phyloP scores from a whole-genome alignment of 2,113 vertebrate genomes.

The Takifugu bimaculatus region DNA sequence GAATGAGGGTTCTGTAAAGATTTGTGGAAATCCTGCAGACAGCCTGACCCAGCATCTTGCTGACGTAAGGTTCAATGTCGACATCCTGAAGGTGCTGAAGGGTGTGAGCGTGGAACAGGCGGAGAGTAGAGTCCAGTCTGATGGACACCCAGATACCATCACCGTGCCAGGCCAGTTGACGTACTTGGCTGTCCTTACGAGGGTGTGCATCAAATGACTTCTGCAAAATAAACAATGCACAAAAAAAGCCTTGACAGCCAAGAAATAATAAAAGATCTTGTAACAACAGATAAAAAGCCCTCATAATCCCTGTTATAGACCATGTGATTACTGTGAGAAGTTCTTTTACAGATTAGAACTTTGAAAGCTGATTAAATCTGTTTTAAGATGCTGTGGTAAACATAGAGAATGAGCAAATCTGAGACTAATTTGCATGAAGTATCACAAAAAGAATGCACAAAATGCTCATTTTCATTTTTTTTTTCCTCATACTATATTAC shows the following conservation, averaged over 20 bases:
- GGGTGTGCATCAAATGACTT: conserved; percentile 96
- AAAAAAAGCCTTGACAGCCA: not conserved
- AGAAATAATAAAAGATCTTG: not conserved
- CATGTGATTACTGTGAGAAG: too few species aligned
- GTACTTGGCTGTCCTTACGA: conserved; percentile 93
- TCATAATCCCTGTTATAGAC: too few species aligned
- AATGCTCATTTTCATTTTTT: too few species aligned
- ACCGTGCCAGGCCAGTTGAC: conserved; percentile 95
- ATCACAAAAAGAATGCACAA: not conserved
- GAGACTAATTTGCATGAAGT: too few species aligned
- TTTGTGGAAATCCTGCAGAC: not conserved
- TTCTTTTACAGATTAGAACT: too few species aligned
- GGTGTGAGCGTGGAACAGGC: conserved; percentile 95
- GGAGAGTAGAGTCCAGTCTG: conserved; percentile 91
- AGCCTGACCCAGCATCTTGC: conserved; percentile 93
- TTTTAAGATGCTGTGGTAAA: too few species aligned
- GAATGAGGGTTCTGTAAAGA: not conserved
- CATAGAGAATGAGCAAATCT: too few species aligned
- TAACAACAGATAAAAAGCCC: not conserved
- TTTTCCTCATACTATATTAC: too few species aligned
- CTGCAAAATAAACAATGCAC: conserved; percentile 59
- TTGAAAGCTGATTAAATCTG: too few species aligned
- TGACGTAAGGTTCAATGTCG: conserved; percentile 98
- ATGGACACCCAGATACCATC: conserved; percentile 99
- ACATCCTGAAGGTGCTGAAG: conserved; percentile 96